Evolutionary conservation across 2,797 vertebrate genomes (phyloP), one percentile per base, ranked within the genome.

Genomic region (Sparidentex hasta): DNA sequence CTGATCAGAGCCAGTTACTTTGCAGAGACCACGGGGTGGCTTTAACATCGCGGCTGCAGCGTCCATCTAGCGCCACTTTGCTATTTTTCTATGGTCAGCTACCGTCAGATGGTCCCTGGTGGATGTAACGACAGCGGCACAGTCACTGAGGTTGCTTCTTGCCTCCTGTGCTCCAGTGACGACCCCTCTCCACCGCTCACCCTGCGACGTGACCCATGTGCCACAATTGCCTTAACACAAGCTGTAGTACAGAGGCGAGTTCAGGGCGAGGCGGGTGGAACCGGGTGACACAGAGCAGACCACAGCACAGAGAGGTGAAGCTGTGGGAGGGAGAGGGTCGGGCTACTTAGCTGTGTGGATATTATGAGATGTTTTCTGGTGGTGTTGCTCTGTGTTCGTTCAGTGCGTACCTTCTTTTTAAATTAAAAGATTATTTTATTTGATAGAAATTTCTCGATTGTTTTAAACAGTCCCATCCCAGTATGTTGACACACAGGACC

Each of bases 161-260:
- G 57, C 66, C 75, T 62, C 70, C 84, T 81, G 83, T 65, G 86
- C 83, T 88, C 67, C 29, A 72, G 74, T 33, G 68, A 52, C 7
- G n/a, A 25, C 43, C 77, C 66, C 23, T 43, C 81, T 50, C 57
- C 72, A 11, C 69, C 69, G 80, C 63, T 54, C 18, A 61, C 72
- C 67, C 80, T 12, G 76, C 71, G 51, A 55, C 16, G 76, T 76
- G 80, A 80, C 85, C 82, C 17, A 85, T 86, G 94, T 93, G 90
- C 93, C 90, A 81, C 92, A 94, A 90, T 91, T 94, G 94, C 95
- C 95, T 95, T 96, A 95, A 95, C 91, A 94, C 90, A 93, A 93
- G 94, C 93, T 92, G 94, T 91, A 46, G 92, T 92, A 93, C 90
- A 73, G 80, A 83, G 78, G 86, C 71, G 75, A 54, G 55, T 14